Percentiles rank a stretch among this genome's conserved stretches.
These are phyloP conservation scores for Scaptomyza flava DNA, from an alignment of 2,888 invertebrate species.

Conservation along the genomic window DNA sequence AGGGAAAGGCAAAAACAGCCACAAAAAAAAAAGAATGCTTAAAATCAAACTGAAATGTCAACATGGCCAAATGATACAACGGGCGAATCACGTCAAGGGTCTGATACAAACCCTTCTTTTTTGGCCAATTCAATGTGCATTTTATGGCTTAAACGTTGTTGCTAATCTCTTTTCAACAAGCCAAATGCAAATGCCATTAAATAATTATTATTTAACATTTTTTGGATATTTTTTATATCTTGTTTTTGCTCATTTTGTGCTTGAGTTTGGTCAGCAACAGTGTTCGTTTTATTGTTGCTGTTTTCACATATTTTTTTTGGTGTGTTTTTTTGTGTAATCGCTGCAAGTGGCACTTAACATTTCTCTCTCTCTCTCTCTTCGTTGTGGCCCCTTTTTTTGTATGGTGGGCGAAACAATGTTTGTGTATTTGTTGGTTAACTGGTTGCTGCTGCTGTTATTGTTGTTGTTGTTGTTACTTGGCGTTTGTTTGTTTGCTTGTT, in stretches of 20 bases:
- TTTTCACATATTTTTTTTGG: constrained; percentile 48
- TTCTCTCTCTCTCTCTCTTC: constrained; percentile 6
- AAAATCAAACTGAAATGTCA: constrained; percentile 52
- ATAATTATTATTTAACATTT: constrained; percentile 71
- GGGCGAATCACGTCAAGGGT: constrained; percentile 30
- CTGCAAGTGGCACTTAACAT: constrained; percentile 69
- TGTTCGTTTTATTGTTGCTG: constrained; percentile 44
- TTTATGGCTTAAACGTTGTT: constrained; percentile 23
- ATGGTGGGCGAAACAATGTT: constrained; percentile 40
- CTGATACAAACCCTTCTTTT: constrained; percentile 22
- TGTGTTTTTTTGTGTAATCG: constrained; percentile 64
- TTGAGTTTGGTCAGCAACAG: constrained; percentile 43
- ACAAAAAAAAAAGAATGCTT: constrained; percentile 6
- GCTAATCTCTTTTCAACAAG: constrained; percentile 35
- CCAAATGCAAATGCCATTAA: constrained; percentile 67
- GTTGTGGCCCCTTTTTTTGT: constrained; percentile 31
- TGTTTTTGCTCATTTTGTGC: constrained; percentile 16
- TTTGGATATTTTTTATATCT: constrained; percentile 13
- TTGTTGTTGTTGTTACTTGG: constrained; percentile 25
- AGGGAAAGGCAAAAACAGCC: constrained; percentile 45
- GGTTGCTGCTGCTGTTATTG: constrained; percentile 39
- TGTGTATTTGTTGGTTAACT: constrained; percentile 39
- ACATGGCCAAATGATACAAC: constrained; percentile 26
- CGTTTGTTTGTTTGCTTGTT: constrained; percentile 14
- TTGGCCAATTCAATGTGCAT: constrained; percentile 38